A percentile compares a stretch with the other conserved stretches of the same genome.
Conservation (phyloP, 2,113 vertebrate species). For the Urocynchramus pylzowi region DNA sequence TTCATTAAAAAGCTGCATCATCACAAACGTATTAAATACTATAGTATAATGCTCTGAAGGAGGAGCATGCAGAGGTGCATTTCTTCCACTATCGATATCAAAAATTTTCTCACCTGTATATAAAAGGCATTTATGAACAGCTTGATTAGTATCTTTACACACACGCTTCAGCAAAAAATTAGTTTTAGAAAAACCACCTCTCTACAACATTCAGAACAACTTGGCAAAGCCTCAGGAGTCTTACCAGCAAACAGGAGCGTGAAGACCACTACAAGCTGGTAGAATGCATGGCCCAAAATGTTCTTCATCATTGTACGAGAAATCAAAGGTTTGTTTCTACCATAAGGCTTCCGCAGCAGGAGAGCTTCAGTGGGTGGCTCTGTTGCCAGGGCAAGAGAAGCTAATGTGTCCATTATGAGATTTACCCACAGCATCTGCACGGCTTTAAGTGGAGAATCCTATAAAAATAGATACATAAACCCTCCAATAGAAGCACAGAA, state of each 20-base stretch:
- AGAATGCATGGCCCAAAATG: conserved; percentile 94
- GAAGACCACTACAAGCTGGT: conserved; percentile 93
- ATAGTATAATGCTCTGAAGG: conserved; percentile 98
- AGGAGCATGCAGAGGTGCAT: conserved; percentile 89
- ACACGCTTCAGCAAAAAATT: background rate
- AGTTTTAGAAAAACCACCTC: background rate
- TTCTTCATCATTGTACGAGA: conserved; percentile 99
- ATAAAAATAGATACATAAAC: conserved; percentile 61
- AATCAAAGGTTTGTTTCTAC: conserved; percentile 97
- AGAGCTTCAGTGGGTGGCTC: conserved; percentile 96
- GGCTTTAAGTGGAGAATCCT: conserved; percentile 98
- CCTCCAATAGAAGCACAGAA: background rate
- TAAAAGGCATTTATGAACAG: background rate
- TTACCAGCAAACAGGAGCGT: conserved; percentile 94
- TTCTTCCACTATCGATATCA: conserved; percentile 93
- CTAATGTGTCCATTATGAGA: conserved; percentile 98
- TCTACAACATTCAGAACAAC: background rate
- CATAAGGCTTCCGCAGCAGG: conserved; percentile 92
- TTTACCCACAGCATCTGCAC: conserved; percentile 99
- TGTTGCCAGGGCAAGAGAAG: conserved; percentile 95
- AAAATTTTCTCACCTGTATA: conserved; percentile 90
- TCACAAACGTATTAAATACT: conserved; percentile 96
- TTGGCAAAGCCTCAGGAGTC: conserved; percentile 10
- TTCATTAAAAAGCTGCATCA: conserved; percentile 99
- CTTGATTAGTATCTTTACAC: background rate